Evolutionary conservation across 2,797 vertebrate genomes (phyloP), one percentile per base, ranked within the genome.

Genomic region (Acipenser ruthenus): DNA sequence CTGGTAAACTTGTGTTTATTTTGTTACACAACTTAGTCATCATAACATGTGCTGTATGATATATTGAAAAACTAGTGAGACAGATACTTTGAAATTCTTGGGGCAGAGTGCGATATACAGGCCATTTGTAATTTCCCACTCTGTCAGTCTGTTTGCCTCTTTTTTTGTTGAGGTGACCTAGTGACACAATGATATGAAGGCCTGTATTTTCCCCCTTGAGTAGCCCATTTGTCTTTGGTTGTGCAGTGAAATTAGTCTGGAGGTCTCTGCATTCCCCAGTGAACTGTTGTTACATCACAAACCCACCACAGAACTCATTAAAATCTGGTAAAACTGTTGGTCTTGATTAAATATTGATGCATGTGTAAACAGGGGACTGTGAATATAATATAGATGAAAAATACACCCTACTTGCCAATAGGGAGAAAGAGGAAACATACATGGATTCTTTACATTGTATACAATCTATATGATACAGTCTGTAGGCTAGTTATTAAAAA

Each of bases 321-420:
- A 79, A 77, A 71, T 74, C 71, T 79, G 79, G 78, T 77, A 84
- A 83, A 85, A 78, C 75, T 70, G 13, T 72, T 84, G 83, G 76
- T 73, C 59, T 60, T 48, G 59, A 82, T 88, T 60, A 86, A 88
- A 83, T 82, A 86, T 89, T 79, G 73, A 87, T 81, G 78, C 51
- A 64, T 77, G 73, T 61, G 76, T 74, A 75, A 71, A 79, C 74
- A 77, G 79, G 84, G 74, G 71, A 81, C 87, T 79, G 86, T 87
- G 84, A 86, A 83, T 48, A 37, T 10, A 55, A 10, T 9, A 55
- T n/a, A 83, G 72, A 77, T 75, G 81, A 82, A 79, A 83, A 82
- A 80, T 6, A 49, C 51, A 63, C 67, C 69, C 77, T 77, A 73
- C 74, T 71, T 73, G 70, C 77, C 79, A 78, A 79, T 63, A 68